Evolutionary conservation across 2,113 vertebrate genomes (phyloP), one percentile per base, ranked within the genome.

Genomic region (Galemys pyrenaicus): DNA sequence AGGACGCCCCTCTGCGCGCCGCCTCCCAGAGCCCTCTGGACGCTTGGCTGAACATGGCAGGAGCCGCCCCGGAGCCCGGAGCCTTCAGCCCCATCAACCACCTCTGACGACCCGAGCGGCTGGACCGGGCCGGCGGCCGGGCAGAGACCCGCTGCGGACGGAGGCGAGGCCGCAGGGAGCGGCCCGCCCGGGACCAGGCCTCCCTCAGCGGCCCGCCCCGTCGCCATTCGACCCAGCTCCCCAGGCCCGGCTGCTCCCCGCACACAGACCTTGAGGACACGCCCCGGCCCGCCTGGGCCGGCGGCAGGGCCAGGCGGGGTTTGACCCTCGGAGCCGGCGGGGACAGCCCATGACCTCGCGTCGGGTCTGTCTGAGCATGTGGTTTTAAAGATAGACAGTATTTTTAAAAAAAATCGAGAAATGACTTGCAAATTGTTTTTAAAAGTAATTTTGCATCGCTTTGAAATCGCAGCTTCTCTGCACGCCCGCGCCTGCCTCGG

Each of bases 21-120:
- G 98, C 99, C 97, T 99, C 99, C 98, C 99, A 99, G 99, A 99
- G 98, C 97, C 99, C 99, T 78, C 99, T 99, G 99, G 99, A 99
- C 32, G 99, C 99, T 97, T 99, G 99, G 99, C 97, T 99, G 99
- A 99, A 99, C 99, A 99, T 99, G 98, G 98, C 99, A 54, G 99
- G 99, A 97, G 98, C 99, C 90, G 96, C 99, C 37, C 99, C 99
- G 32, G 99, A 99, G 98, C 98, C 99, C 15, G 99, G 99, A 98
- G 98, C 98, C 98, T 99, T 99, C 98, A 99, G 99, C 98, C 99
- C 99, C 94, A 98, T 99, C 98, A 99, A 99, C 98, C 99, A 99
- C 98, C 99, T 99, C 99, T 99, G 99, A 99, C 96, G 91, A 87
- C 93, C 85, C 28, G 79, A 94, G 91, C 95, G 97, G 91, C 91